Evolutionary conservation across 2,888 invertebrate species (phyloP).

Genomic region (Heteropelma amictum): DNA sequence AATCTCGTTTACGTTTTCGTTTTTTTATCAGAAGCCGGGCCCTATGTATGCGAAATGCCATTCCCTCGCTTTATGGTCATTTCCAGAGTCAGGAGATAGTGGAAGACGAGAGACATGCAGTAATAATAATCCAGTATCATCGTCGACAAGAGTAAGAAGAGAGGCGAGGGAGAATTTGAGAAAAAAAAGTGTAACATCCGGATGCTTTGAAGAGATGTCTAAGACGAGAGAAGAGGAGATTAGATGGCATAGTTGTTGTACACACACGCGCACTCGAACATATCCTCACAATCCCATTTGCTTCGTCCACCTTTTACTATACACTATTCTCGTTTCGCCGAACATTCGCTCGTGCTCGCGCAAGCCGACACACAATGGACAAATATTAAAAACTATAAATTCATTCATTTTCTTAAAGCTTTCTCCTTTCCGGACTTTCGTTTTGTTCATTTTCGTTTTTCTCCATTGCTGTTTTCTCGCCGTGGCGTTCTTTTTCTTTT

Average conservation of each 20-base stretch:
- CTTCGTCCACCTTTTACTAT: background rate
- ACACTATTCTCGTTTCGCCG: background rate
- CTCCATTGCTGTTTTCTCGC: conserved; percentile 7
- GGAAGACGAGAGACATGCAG: conserved; percentile 26
- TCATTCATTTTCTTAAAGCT: conserved; percentile 58
- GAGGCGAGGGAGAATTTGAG: background rate
- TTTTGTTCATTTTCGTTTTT: conserved; percentile 9
- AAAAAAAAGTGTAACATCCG: too few species aligned
- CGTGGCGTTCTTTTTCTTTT: conserved; percentile 11
- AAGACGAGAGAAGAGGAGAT: conserved; percentile 30
- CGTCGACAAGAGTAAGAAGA: conserved; percentile 15
- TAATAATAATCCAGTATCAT: conserved; percentile 50
- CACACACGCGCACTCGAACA: background rate
- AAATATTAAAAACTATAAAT: conserved; percentile 70
- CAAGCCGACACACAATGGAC: conserved; percentile 59
- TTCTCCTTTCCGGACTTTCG: conserved; percentile 22
- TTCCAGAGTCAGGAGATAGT: conserved; percentile 1
- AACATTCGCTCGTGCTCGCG: conserved; percentile 10
- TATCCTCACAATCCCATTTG: conserved; percentile 18
- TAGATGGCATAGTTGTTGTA: conserved; percentile 24
- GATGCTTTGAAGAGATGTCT: too few species aligned
- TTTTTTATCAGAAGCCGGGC: background rate
- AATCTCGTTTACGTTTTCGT: background rate
- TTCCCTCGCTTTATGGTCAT: conserved; percentile 20
- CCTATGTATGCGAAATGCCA: conserved; percentile 13